A percentile compares a stretch with the other conserved stretches of the same genome.
Conservation (phyloP, 1,140 invertebrate genomes). For the Pseudomyrmex concolor region DNA sequence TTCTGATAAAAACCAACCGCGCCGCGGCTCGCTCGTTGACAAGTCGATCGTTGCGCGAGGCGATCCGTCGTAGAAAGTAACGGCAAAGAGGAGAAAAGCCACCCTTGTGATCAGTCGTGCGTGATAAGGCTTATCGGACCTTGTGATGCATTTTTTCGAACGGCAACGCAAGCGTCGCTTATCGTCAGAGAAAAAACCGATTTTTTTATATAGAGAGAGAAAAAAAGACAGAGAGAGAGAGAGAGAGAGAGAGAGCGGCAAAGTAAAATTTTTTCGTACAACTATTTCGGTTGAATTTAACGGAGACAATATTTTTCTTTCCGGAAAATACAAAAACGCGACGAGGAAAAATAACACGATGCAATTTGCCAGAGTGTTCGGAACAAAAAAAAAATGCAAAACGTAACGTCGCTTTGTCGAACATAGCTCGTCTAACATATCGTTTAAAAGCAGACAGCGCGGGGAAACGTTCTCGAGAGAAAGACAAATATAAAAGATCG, state of each 20-base stretch:
- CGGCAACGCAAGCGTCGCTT: not conserved
- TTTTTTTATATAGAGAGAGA: not conserved
- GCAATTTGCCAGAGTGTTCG: too few species aligned
- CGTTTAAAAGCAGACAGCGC: not conserved
- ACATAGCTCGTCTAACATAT: not conserved
- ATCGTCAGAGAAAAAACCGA: not conserved
- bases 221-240: not conserved
- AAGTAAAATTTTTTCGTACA: too few species aligned
- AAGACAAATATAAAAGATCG: constrained; percentile 23
- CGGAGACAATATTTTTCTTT: too few species aligned
- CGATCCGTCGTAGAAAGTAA: constrained; percentile 23
- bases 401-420: not conserved
- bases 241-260: too few species aligned
- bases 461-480: constrained; percentile 18
- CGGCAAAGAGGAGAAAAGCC: too few species aligned
- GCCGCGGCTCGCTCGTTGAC: constrained; percentile 10
- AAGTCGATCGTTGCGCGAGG: constrained; percentile 13
- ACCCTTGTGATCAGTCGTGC: constrained; percentile 45
- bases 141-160: constrained; percentile 24
- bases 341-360: too few species aligned
- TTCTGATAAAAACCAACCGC: constrained; percentile 26
- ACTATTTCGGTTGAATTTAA: too few species aligned
- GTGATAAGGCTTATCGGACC: constrained; percentile 23
- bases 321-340: too few species aligned
- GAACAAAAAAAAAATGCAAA: not conserved